Evolutionary conservation across 2,797 vertebrate genomes (phyloP).

Genomic region (Menidia menidia): DNA sequence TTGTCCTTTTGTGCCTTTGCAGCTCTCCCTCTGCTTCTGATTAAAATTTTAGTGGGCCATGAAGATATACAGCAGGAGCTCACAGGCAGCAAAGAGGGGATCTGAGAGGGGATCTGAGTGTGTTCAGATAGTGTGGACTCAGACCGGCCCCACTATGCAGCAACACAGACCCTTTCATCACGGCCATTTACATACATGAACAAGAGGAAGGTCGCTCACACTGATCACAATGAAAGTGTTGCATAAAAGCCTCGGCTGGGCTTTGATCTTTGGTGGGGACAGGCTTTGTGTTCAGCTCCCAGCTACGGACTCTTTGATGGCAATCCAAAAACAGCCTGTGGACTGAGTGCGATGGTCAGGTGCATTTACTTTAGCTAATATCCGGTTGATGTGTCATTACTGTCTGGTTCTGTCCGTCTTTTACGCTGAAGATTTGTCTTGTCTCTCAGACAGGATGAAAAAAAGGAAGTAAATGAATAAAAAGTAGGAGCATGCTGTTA

Average conservation of each 20-base stretch:
- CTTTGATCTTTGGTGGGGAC: conserved; percentile 65
- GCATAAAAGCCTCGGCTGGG: conserved; percentile 47
- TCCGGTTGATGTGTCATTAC: conserved; percentile 1
- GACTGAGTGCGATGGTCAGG: conserved; percentile 23
- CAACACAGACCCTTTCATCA: conserved; percentile 59
- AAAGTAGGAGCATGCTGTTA: too few species aligned
- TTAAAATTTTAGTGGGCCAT: conserved; percentile 72
- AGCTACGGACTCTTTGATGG: conserved; percentile 55
- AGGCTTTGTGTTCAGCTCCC: conserved; percentile 40
- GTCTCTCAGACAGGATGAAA: not conserved
- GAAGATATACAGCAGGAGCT: conserved; percentile 48
- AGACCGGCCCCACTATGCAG: conserved; percentile 31
- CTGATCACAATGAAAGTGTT: conserved; percentile 12
- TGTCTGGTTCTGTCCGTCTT: not conserved
- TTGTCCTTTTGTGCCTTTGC: conserved; percentile 37
- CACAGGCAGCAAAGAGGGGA: conserved; percentile 14
- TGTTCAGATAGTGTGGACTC: conserved; percentile 42
- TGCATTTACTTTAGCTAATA: not conserved
- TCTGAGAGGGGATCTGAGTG: conserved; percentile 30
- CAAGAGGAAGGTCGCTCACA: conserved; percentile 50
- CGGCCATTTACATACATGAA: conserved; percentile 57
- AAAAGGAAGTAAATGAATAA: not conserved
- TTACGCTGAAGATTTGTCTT: not conserved
- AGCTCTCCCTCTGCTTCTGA: conserved; percentile 36
- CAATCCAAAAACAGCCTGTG: conserved; percentile 38